Conservation (phyloP, 1,140 invertebrate species). For the Marisa cornuarietis region DNA sequence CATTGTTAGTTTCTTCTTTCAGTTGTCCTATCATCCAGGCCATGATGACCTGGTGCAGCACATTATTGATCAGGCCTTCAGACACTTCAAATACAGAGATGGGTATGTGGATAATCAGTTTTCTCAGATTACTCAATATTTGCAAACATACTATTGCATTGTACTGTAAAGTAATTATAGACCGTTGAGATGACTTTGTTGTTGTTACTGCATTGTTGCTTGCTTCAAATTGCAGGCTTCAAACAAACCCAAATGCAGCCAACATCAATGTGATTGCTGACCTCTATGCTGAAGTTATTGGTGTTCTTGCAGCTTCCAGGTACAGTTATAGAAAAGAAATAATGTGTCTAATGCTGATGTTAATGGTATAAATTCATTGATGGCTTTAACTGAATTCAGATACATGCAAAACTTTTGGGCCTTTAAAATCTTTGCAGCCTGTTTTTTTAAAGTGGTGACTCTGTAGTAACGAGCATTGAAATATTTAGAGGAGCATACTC, state of each 20-base stretch:
- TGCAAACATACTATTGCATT: too few relatives aligned
- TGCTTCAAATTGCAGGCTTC: constrained; percentile 72
- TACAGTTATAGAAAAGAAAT: constrained; percentile 21
- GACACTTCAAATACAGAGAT: constrained; percentile 97
- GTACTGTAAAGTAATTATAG: too few relatives aligned
- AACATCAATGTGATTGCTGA: constrained; percentile 96
- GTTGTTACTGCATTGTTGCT: not conserved
- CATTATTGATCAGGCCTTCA: constrained; percentile 96
- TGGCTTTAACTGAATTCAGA: too few relatives aligned
- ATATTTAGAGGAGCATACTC: too few relatives aligned
- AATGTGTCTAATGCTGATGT: too few relatives aligned
- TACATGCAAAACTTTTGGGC: too few relatives aligned
- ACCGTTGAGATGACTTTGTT: not conserved
- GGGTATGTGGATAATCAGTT: constrained; percentile 72
- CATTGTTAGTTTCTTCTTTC: constrained; percentile 38
- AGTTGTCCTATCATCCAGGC: constrained; percentile 94
- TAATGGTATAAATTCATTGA: too few relatives aligned
- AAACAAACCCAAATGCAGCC: constrained; percentile 87
- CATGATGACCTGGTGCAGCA: constrained; percentile 95
- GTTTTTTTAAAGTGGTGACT: too few relatives aligned
- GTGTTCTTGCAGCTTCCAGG: constrained; percentile 92
- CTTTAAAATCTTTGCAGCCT: too few relatives aligned
- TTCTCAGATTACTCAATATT: too few relatives aligned
- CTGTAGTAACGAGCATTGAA: too few relatives aligned
- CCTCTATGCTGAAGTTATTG: constrained; percentile 97